Evolutionary conservation across 2,888 invertebrate species (phyloP).

Genomic region (Rhorus exstirpatorius): DNA sequence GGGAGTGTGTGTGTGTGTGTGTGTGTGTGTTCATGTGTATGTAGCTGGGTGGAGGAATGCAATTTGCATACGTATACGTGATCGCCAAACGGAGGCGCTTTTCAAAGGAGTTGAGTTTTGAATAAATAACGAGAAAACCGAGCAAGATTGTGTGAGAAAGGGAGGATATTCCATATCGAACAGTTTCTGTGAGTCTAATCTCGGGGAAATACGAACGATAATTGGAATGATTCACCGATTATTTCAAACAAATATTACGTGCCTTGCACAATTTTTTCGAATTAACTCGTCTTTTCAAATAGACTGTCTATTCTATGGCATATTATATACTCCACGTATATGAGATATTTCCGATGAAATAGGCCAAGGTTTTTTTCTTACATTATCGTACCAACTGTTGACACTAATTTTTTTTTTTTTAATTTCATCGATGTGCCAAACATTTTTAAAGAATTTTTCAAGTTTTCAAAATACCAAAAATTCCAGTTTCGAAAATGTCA

Average conservation of each 20-base stretch:
- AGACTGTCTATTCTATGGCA: constrained; percentile 1
- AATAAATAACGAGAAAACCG: constrained; percentile 42
- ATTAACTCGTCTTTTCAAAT: background rate
- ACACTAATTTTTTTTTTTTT: too few species aligned
- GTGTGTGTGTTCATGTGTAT: background rate
- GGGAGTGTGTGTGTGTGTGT: too few species aligned
- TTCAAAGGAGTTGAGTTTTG: constrained; percentile 22
- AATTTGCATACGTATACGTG: constrained; percentile 59
- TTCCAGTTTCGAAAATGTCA: too few species aligned
- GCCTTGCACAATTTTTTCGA: background rate
- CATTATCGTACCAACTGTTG: too few species aligned
- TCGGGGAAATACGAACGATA: constrained; percentile 19
- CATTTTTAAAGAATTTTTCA: too few species aligned
- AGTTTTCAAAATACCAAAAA: too few species aligned
- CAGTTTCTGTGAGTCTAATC: constrained; percentile 14
- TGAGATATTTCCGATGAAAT: too few species aligned
- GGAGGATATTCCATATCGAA: background rate
- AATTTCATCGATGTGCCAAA: too few species aligned
- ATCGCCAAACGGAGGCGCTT: constrained; percentile 34
- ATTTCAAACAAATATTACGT: constrained; percentile 18
- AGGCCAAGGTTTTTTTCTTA: too few species aligned
- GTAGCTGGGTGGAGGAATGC: background rate
- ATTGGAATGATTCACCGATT: constrained; percentile 7
- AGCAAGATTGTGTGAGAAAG: background rate
- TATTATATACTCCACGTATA: too few species aligned